A percentile compares a stretch with the other conserved stretches of the same genome.
Conservation (phyloP, 2,888 invertebrate species). For the Netelia virgata region DNA sequence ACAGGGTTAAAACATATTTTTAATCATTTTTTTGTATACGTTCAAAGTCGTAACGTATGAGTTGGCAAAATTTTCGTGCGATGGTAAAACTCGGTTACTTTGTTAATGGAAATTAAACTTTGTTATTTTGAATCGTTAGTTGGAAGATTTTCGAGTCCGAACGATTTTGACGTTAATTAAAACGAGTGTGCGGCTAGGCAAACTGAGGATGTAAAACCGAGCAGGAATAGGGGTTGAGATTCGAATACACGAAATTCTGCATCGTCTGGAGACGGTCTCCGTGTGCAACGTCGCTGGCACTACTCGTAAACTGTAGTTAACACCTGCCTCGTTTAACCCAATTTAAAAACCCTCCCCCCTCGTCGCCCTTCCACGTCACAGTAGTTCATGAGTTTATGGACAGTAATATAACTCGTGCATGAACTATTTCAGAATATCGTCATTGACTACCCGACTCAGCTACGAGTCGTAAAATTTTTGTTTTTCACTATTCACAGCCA, state of each 20-base stretch:
- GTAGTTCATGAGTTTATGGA: conserved; percentile 42
- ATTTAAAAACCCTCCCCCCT: conserved; percentile 38
- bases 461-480: conserved; percentile 11
- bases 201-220: conserved; percentile 18
- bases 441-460: not conserved
- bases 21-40: not conserved
- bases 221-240: conserved; percentile 30
- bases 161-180: conserved; percentile 51
- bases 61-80: no score
- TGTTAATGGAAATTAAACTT: no score
- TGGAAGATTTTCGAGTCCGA: conserved; percentile 11
- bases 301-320: conserved; percentile 62
- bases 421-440: conserved; percentile 22
- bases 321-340: conserved; percentile 53
- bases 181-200: not conserved
- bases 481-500: not conserved
- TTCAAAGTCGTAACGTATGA: no score
- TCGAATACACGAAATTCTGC: conserved; percentile 53
- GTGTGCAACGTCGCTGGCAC: conserved; percentile 45
- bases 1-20: not conserved
- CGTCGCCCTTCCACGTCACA: not conserved
- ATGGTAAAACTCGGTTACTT: no score
- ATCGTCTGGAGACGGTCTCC: conserved; percentile 14
- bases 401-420: conserved; percentile 35
- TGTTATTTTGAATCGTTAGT: not conserved